Conservation (phyloP, 2,888 invertebrate genomes). For the Tethea ocularis region DNA sequence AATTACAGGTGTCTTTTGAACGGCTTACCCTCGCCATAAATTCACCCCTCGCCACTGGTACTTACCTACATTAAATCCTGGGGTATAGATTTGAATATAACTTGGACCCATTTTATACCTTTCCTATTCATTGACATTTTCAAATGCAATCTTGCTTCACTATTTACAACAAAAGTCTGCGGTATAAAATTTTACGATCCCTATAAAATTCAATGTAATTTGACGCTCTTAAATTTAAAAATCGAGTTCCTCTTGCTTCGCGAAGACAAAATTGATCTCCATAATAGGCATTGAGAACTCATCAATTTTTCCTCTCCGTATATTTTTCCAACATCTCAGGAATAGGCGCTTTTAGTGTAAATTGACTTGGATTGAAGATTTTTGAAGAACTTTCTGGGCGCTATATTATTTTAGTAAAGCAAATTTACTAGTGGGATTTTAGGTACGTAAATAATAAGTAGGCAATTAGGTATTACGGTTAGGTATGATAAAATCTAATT, state of each 20-base stretch:
- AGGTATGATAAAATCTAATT: too few species aligned
- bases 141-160: neutral
- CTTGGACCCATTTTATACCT: too few species aligned
- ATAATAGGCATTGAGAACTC: slow-evolving; percentile 45
- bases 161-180: neutral
- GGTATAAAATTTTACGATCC: slow-evolving; percentile 10
- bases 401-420: slow-evolving; percentile 11
- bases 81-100: too few species aligned
- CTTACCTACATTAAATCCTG: too few species aligned
- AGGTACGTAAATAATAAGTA: too few species aligned
- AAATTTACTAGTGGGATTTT: neutral
- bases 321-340: slow-evolving; percentile 41
- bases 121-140: too few species aligned
- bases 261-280: slow-evolving; percentile 31
- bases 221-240: slow-evolving; percentile 13
- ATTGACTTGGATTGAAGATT: slow-evolving; percentile 44
- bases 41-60: too few species aligned
- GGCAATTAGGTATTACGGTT: too few species aligned
- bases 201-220: slow-evolving; percentile 27
- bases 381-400: slow-evolving; percentile 26
- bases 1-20: too few species aligned
- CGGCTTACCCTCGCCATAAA: too few species aligned
- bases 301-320: slow-evolving; percentile 47
- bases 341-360: slow-evolving; percentile 50
- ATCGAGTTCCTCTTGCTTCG: slow-evolving; percentile 12